Percentiles rank a stretch among this genome's conserved stretches.
These are phyloP conservation scores for Litoditis marina DNA, from an alignment of 2,888 invertebrate genomes.

Conservation along the genomic window DNA sequence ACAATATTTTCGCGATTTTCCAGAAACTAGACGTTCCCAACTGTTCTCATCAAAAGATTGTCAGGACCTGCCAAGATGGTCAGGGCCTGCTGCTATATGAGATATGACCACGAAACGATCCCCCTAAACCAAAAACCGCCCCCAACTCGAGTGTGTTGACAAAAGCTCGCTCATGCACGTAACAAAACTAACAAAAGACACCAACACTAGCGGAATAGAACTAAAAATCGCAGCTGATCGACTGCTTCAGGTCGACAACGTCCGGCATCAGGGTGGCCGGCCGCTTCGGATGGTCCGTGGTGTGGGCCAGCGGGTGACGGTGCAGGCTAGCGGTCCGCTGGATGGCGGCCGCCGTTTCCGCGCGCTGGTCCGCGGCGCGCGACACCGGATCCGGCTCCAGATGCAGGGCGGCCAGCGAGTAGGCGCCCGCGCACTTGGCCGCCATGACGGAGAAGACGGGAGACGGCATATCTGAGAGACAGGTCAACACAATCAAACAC, in stretches of 20 bases:
- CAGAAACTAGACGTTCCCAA: too few species aligned
- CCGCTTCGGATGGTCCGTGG: conserved; percentile 42
- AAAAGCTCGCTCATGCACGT: too few species aligned
- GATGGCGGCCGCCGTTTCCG: background rate
- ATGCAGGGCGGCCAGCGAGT: conserved; percentile 44
- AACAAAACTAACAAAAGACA: too few species aligned
- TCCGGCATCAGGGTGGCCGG: conserved; percentile 28
- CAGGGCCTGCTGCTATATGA: too few species aligned
- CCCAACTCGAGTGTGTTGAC: too few species aligned
- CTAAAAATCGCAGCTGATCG: conserved; percentile 48
- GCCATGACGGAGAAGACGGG: conserved; percentile 40
- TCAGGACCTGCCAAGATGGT: too few species aligned
- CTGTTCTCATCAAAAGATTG: too few species aligned
- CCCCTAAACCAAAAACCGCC: too few species aligned
- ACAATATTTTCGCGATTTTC: too few species aligned
- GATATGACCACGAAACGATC: too few species aligned
- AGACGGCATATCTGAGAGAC: conserved; percentile 16
- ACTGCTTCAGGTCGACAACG: conserved; percentile 35
- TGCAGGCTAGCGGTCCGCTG: conserved; percentile 33
- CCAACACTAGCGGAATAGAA: background rate
- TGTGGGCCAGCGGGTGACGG: conserved; percentile 41
- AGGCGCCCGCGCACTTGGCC: conserved; percentile 46
- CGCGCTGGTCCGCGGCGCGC: background rate
- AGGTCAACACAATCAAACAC: too few species aligned
- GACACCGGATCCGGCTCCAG: conserved; percentile 30